Evolutionary conservation across 2,113 vertebrate species (phyloP), one percentile per base, ranked within the genome.

Genomic region (Azemiops feae): DNA sequence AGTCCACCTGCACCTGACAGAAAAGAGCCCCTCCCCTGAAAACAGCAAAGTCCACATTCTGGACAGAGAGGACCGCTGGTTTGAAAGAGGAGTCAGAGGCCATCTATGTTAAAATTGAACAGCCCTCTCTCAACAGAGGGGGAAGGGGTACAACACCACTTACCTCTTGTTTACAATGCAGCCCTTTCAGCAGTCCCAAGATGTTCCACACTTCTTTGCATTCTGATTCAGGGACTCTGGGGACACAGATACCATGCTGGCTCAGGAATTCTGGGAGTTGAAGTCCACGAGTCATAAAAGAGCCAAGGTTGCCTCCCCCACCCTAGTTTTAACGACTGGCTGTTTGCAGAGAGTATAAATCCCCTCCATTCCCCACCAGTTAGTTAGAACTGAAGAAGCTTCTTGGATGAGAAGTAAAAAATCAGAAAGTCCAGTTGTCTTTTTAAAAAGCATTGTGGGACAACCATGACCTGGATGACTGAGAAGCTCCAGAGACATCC

Each of bases 401-500:
- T 69, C 14, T 69, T n/a, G 64, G 30, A 64, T 64, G 11, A 69
- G 64, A 34, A 69, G 1, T 69, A 14, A 69, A 69, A 69, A 69
- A 6, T 1, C 30, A 69, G 30, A 69, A 69, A n/a, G 64, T 14
- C 30, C 64, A 69, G 64, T 69, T 69, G 16, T 34, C 12, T 60
- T 60, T 60, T 55, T 55, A 25, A 20, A n/a, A 69, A 69, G 64
- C 64, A 69, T 2, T 69, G n/a, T n/a, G 64, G 64, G 64, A 34
- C 64, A 69, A 16, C 64, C 64, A n/a, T 34, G 64, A 69, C 12
- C 64, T 16, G 64, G 30, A 69, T 69, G 30, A 18, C 2, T 2
- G 14, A 34, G 64, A 16, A 18, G 30, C 30, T 16, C 30, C 30
- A 34, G 30, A 69, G 30, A 92, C 93, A 92, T 96, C 95, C 90